A percentile compares a stretch with the other conserved stretches of the same genome.
Evolutionary conservation across 2,113 vertebrate species (phyloP).

Genomic region (Neomonachus schauinslandi): DNA sequence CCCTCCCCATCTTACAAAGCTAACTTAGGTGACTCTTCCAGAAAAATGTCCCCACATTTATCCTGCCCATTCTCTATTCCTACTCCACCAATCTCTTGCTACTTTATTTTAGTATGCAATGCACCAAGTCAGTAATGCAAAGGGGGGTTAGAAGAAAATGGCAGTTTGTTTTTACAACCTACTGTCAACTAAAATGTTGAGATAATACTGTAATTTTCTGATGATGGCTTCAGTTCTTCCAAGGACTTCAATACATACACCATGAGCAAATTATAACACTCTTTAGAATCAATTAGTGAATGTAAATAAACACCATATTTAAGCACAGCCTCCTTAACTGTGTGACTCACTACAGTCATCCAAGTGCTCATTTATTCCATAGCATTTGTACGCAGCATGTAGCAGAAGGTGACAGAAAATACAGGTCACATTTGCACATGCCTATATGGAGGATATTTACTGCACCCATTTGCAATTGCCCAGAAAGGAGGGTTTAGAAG

Average conservation of each 20-base stretch:
- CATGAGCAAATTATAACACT: constrained; percentile 19
- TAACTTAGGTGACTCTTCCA: not conserved
- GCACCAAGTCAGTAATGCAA: not conserved
- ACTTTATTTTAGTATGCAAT: not conserved
- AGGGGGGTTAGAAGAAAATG: not conserved
- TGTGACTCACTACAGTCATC: not conserved
- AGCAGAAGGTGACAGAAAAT: constrained; percentile 23
- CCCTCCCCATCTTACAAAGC: not conserved
- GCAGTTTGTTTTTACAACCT: not conserved
- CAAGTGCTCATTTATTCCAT: constrained; percentile 29
- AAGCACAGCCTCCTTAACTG: not conserved
- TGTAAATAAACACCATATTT: constrained; percentile 43
- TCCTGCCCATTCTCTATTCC: not conserved
- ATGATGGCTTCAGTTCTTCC: constrained; percentile 16
- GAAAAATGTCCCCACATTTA: not conserved
- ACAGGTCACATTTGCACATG: not conserved
- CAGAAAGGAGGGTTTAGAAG: not conserved
- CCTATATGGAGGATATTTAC: constrained; percentile 5
- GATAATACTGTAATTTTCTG: constrained; percentile 40
- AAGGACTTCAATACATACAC: not conserved
- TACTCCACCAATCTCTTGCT: not conserved
- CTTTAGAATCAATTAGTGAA: constrained; percentile 19
- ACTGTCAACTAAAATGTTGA: constrained; percentile 29
- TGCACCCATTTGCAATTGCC: not conserved
- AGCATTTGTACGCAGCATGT: not conserved